Evolutionary conservation across 2,888 invertebrate species (phyloP), one percentile per base, ranked within the genome.

Genomic region (Leucophora obtusa): DNA sequence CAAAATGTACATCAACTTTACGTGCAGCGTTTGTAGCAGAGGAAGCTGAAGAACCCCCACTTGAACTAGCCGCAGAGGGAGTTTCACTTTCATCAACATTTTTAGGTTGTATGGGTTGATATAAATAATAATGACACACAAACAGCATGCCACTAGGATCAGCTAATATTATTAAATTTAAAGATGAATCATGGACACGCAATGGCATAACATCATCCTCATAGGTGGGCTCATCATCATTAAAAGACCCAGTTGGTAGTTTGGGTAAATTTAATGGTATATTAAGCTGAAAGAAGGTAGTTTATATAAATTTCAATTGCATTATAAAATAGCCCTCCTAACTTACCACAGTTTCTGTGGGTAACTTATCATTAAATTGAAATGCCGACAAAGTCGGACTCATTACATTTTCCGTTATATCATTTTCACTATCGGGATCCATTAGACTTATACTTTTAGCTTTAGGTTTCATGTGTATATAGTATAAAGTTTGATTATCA

Each of bases 301-400:
- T 11, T 28, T 9, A 11, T n/a, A n/a, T 15, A 63, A 35, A 50
- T 21, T 43, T 28, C 9, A n/a, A 24, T 58, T 11, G 2, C 10
- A 7, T 24, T 35, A 15, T 7, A 18, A 18, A 38, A 15, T 4
- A 28, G 11, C 24, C 18, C 3, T 43, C 9, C n/a, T n/a, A 38
- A 91, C 93, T 88, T 92, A 96, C 96, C 89, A 96, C 96, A 82
- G 96, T 96, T 89, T 96, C 96, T 83, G 96, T 95, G 0, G 96
- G 96, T 85, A 96, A 91, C 87, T 96, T 95, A 54, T 96, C 95
- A 86, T 96, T 96, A 88, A 96, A 96, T 89, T 96, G 96, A 73
- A 96, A 92, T 14, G 96, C 96, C 8, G 96, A 96, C 9, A 97
- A 91, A 0, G 94, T 95, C 7, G 96, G 95, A 59, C 93, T 94